phyloP scores from a whole-genome alignment of 2,113 vertebrate species.

The Canis aureus region DNA sequence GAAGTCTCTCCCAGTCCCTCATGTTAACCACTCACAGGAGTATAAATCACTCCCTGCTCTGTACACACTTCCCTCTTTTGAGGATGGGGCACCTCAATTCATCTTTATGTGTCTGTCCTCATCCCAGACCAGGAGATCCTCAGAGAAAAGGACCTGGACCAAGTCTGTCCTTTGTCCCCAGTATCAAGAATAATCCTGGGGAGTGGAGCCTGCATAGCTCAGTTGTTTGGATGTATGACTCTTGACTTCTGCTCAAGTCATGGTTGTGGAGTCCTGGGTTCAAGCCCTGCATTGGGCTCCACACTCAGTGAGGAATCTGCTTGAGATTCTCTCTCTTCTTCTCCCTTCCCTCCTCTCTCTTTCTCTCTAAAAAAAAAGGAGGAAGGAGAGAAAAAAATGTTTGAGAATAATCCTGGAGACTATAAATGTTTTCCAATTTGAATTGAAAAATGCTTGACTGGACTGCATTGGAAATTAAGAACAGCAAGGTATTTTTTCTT shows the following conservation, averaged over 20 bases:
- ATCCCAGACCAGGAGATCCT: neutral
- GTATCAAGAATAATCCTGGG: neutral
- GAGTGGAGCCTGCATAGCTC: neutral
- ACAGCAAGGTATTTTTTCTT: neutral
- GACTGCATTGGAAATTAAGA: no score
- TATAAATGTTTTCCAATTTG: fast-evolving
- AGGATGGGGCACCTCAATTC: fast-evolving
- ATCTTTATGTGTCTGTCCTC: fast-evolving
- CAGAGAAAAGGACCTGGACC: no score
- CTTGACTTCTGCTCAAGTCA: neutral
- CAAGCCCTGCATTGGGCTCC: neutral
- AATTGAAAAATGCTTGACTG: fast-evolving
- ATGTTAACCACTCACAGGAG: neutral
- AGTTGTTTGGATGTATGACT: neutral
- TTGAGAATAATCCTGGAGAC: neutral
- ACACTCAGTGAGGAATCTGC: neutral
- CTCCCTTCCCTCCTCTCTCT: neutral
- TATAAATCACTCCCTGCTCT: fast-evolving
- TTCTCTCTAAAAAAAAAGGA: neutral
- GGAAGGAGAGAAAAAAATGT: neutral
- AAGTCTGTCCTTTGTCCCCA: neutral
- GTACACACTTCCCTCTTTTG: fast-evolving
- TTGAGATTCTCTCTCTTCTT: neutral
- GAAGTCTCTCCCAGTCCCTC: neutral
- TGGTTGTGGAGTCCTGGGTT: neutral